Evolutionary conservation across 2,888 invertebrate genomes (phyloP), one percentile per base, ranked within the genome.

Genomic region (Mythimna loreyi): DNA sequence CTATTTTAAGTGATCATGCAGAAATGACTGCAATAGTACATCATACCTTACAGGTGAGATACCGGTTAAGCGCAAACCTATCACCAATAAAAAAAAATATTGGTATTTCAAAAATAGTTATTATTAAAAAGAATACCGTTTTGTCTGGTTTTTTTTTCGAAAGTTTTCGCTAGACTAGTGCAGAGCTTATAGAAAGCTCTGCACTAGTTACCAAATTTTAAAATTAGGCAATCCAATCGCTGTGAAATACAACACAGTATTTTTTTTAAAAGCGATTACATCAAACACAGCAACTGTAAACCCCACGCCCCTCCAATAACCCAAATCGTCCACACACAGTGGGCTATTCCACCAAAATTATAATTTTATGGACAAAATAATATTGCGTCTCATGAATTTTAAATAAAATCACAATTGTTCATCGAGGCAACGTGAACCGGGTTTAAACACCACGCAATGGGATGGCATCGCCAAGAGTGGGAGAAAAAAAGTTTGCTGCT

Each of bases 321-420:
- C 66, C 45, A 67, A 72, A 80, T 65, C 58, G 67, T 76, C 82
- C 56, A 63, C 56, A 76, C 78, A 82, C 85, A 82, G 78, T 63
- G 74, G 72, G 73, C 83, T 21, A 70, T 78, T 64, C 28, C 36
- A 64, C 63, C 11, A 61, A 75, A 79, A 73, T 55, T 88, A 87
- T 86, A 87, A 87, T 87, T 86, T 85, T 83, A 86, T 81, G 81
- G 83, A 75, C 86, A 88, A 87, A 89, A 87, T 86, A 86, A 85
- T 62, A 81, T 75, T 57, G 60, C 87, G 82, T 86, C 87, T 90
- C 89, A 89, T 92, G 93, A 93, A 93, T 93, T 91, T 92, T 90
- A 92, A 93, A 91, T 85, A 78, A 70, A 90, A 87, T 85, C 88
- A 90, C 91, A 92, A 92, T 90, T 88, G 90, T 87, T 89, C 85